Percentiles rank a stretch among this genome's conserved stretches.
Evolutionary conservation across 2,888 invertebrate genomes (phyloP).

Genomic region (Lochmaea crataegi): DNA sequence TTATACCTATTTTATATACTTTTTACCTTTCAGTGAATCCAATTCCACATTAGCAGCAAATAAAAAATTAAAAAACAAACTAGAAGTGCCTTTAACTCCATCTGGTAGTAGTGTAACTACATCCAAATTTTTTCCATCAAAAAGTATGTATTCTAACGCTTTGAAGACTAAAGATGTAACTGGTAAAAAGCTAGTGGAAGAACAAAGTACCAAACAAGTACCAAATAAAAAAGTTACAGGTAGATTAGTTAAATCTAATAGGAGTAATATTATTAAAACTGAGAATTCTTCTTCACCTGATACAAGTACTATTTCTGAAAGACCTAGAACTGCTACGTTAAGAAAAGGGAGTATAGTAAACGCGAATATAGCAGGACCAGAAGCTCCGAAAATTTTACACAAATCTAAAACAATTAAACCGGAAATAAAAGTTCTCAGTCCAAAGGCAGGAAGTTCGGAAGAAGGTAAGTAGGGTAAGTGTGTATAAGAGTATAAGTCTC

Average conservation of each 20-base stretch:
- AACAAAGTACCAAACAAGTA: conserved; percentile 12
- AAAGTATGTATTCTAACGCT: conserved; percentile 58
- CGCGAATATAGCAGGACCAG: conserved; percentile 60
- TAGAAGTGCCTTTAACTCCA: conserved; percentile 41
- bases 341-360: conserved; percentile 60
- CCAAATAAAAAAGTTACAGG: neutral
- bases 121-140: conserved; percentile 62
- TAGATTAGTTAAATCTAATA: conserved; percentile 12
- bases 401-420: neutral
- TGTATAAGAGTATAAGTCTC: too few species aligned
- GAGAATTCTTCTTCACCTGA: conserved; percentile 48
- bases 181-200: neutral
- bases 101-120: conserved; percentile 57
- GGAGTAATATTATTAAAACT: neutral
- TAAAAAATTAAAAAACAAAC: conserved; percentile 33
- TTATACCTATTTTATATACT: neutral
- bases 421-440: conserved; percentile 1
- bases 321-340: conserved; percentile 63
- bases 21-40: neutral
- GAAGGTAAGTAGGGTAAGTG: conserved; percentile 13
- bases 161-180: conserved; percentile 45
- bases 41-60: conserved; percentile 10
- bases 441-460: conserved; percentile 24
- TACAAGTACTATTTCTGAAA: conserved; percentile 52
- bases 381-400: conserved; percentile 46